phyloP scores from a whole-genome alignment of 1,140 invertebrate species.

The Apocrypta bakeri region DNA sequence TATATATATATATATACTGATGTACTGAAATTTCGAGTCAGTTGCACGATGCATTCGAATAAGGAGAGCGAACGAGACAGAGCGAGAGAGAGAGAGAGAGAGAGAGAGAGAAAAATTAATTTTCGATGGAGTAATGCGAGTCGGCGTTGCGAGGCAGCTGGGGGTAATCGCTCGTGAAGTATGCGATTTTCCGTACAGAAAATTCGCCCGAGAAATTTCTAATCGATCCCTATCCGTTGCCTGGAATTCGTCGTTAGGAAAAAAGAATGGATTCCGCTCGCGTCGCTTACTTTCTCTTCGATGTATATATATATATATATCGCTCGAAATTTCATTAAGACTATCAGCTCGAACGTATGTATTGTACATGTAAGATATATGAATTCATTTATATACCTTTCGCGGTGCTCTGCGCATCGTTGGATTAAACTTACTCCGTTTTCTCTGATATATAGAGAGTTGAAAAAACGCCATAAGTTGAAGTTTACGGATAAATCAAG shows the following conservation, averaged over 20 bases:
- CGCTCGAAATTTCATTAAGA: conserved; percentile 42
- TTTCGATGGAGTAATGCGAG: conserved; percentile 22
- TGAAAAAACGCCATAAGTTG: no score
- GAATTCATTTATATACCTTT: no score
- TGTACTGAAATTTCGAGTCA: conserved; percentile 60
- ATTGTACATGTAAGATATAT: neutral
- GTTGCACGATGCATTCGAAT: conserved; percentile 47
- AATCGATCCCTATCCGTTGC: conserved; percentile 1
- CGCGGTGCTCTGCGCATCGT: no score
- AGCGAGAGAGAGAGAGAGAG: no score
- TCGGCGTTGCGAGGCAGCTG: neutral
- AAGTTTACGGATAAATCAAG: conserved; percentile 12
- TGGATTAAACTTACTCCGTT: no score
- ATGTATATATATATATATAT: no score
- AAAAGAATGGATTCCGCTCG: neutral
- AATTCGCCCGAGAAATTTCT: neutral
- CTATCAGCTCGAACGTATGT: neutral
- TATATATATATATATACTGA: no score
- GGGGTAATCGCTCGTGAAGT: conserved; percentile 27
- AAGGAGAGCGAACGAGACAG: no score
- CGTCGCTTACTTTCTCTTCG: neutral
- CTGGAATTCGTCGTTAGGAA: neutral
- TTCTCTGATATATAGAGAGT: no score
- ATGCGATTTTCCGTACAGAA: conserved; percentile 6
- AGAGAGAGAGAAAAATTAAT: conserved; percentile 12